These are phyloP conservation scores for Phrynocephalus versicolor DNA, from an alignment of 2,113 vertebrate species.

Conservation along the genomic window DNA sequence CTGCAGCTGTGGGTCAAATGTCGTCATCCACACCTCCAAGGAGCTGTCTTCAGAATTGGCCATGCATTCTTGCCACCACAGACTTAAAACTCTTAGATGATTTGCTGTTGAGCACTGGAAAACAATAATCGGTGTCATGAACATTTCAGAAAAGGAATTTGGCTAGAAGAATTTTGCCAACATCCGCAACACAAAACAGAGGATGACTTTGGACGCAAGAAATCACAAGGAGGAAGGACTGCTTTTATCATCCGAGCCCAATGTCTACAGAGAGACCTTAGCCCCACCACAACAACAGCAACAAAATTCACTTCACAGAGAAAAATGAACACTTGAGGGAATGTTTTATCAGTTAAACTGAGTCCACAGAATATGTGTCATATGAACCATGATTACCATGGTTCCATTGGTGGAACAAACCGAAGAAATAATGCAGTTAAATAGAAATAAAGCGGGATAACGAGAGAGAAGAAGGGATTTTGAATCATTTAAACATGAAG, in stretches of 20 bases:
- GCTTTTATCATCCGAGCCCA: constrained; percentile 10
- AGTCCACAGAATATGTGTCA: background rate
- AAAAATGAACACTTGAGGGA: background rate
- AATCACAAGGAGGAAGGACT: constrained; percentile 9
- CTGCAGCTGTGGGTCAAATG: background rate
- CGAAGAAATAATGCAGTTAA: background rate
- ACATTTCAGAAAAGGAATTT: constrained; percentile 6
- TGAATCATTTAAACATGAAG: background rate
- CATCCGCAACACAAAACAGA: background rate
- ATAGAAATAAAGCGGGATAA: background rate
- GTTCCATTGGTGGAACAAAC: constrained; percentile 14
- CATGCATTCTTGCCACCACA: background rate
- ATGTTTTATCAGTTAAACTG: background rate
- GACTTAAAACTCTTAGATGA: too few relatives aligned
- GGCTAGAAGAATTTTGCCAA: background rate
- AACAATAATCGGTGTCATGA: background rate
- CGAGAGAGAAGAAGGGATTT: background rate
- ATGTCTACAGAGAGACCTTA: background rate
- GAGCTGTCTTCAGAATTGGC: constrained; percentile 6
- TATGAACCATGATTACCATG: background rate
- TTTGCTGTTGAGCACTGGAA: too few relatives aligned
- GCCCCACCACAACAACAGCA: background rate
- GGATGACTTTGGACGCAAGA: constrained; percentile 20
- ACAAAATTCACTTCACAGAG: background rate
- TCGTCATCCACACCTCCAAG: constrained; percentile 1